Evolutionary conservation across 92 coral and sea anemone species (phyloP), one percentile per base, ranked within the genome.

Genomic region (Paramuricea clavata): DNA sequence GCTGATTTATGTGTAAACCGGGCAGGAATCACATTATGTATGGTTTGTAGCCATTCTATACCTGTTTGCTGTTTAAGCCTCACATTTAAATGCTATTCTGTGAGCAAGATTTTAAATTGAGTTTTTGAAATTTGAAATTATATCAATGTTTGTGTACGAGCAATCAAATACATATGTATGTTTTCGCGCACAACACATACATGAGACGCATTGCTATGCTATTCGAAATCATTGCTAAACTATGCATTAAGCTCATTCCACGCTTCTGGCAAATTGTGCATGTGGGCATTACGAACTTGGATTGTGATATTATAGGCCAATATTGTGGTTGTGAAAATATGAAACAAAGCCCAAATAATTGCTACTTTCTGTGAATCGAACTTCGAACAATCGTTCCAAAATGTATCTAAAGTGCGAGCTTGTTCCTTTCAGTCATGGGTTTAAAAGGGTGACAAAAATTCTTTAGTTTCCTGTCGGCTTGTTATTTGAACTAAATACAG

Each of bases 401-500:
- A 12, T 60, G 68, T 22, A 28, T 22, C 72, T 13, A 33, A 15
- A 12, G 2, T 28, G 19, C 19, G 22, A 27, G 72, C 17, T 28
- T 27, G 35, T 31, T 27, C 72, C 19, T 65, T 19, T 65, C 72
- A 27, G 21, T 28, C 72, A 65, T 19, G 23, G 72, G n/a, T 65
- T 33, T 28, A 33, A 65, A 65, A 65, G 41, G 68, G 72, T 65
- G 72, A 65, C 72, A 26, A 65, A n/a, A 65, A 65, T 65, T 65
- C 72, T 65, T 31, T 0, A 65, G 72, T 65, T 65, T 65, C 72
- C 72, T 65, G 72, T 65, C 72, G 72, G 72, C 72, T 65, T 12
- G 36, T 65, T 19, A 31, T 28, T 65, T 65, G 19, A 65, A 65
- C 39, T 65, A 28, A 27, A 12, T 28, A 16, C 4, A 65, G 19